Percentiles rank a stretch among this genome's conserved stretches.
These are phyloP conservation scores for Spisula solida DNA, from an alignment of 2,888 invertebrate genomes.

Conservation along the genomic window DNA sequence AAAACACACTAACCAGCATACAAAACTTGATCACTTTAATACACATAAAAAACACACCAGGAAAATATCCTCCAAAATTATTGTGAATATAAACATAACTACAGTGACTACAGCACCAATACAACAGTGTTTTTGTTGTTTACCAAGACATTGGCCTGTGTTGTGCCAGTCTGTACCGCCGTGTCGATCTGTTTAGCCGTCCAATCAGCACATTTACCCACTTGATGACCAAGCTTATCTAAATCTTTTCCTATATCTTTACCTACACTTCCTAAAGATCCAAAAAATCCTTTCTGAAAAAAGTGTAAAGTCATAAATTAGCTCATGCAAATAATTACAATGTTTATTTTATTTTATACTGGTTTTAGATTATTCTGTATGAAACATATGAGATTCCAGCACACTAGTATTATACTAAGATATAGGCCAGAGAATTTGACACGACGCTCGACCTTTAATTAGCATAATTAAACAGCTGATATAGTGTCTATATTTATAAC, in stretches of 20 bases:
- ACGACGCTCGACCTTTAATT: too few species aligned
- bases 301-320: background rate
- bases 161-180: constrained; percentile 24
- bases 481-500: too few species aligned
- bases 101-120: background rate
- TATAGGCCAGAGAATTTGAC: too few species aligned
- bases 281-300: constrained; percentile 50
- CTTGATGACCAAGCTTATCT: constrained; percentile 43
- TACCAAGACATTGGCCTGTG: background rate
- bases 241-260: constrained; percentile 32
- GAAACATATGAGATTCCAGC: background rate
- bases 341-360: background rate
- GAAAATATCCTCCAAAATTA: constrained; percentile 1
- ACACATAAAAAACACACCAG: too few species aligned
- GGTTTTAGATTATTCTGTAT: background rate
- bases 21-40: too few species aligned
- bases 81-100: background rate
- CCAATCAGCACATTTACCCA: constrained; percentile 35
- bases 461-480: too few species aligned
- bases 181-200: constrained; percentile 40
- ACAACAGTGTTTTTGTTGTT: background rate
- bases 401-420: too few species aligned
- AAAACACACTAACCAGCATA: too few species aligned
- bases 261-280: constrained; percentile 24
- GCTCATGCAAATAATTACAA: background rate